Conservation (phyloP, 2,888 invertebrate genomes). For the Drosophila testacea region DNA sequence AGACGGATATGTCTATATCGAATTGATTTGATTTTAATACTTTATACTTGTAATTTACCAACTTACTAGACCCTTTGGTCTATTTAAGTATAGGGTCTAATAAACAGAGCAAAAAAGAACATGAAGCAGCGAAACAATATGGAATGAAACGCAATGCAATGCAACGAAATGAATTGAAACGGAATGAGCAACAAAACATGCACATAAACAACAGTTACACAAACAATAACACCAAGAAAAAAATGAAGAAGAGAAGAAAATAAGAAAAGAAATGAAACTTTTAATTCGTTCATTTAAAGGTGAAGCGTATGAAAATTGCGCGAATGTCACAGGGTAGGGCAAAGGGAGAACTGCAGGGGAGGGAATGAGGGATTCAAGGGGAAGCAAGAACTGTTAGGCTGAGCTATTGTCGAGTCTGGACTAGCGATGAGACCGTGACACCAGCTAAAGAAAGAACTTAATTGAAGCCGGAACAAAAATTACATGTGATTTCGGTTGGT, state of each 20-base stretch:
- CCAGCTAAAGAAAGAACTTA: background rate
- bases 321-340: slow-evolving; percentile 40
- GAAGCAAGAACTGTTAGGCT: background rate
- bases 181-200: slow-evolving; percentile 30
- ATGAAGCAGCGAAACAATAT: slow-evolving; percentile 29
- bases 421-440: slow-evolving; percentile 22
- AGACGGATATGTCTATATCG: too few relatives aligned
- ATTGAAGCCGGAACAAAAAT: background rate
- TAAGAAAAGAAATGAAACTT: slow-evolving; percentile 65
- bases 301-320: slow-evolving; percentile 76
- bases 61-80: too few relatives aligned
- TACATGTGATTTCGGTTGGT: too few relatives aligned
- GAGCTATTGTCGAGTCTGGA: slow-evolving; percentile 4
- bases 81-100: too few relatives aligned
- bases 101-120: slow-evolving; percentile 14
- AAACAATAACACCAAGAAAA: slow-evolving; percentile 17
- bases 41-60: too few relatives aligned
- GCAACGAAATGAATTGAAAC: slow-evolving; percentile 37
- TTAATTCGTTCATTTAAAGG: slow-evolving; percentile 77
- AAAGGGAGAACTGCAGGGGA: background rate
- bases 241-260: slow-evolving; percentile 12
- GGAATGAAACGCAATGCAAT: slow-evolving; percentile 27
- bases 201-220: slow-evolving; percentile 42
- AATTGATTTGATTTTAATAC: too few relatives aligned
- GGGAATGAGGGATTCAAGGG: background rate